Evolutionary conservation across 2,797 vertebrate genomes (phyloP), one percentile per base, ranked within the genome.

Genomic region (Pagetopsis macropterus): DNA sequence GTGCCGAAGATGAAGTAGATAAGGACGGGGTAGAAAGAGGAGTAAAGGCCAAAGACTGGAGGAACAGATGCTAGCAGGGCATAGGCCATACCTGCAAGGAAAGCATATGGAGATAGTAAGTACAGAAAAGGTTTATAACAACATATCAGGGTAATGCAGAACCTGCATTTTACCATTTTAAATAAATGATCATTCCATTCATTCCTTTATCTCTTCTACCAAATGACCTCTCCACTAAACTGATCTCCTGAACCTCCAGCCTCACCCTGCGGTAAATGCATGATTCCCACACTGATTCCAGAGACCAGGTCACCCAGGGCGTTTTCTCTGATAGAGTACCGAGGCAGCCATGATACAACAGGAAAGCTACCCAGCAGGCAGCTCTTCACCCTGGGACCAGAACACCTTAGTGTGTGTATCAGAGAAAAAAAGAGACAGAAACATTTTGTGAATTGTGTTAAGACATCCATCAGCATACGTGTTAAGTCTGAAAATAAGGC

Each of bases 1-100:
- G 97, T 97, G 37, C 97, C 97, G 0, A 98, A 98, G 76, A 98
- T 92, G 90, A 96, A 96, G 91, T 98, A 98, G 86, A 97, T 23
- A 63, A 98, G 93, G 60, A 97, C 93, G 0, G 97, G 97, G 75
- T 96, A 98, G 84, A 98, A 97, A 65, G 97, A 96, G 2, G 96
- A 95, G 85, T 96, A 98, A 64, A 98, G 95, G 46, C 97, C 97
- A 0, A 92, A 96, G 76, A 97, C 95, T 0, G 96, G 94, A 0
- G 96, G 96, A 55, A 98, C 92, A 14, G 95, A 91, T 0, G 96
- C 96, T 72, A 98, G 90, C 78, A 98, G 89, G 0, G 96, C 96
- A 0, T 97, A 97, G 19, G 97, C 97, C 80, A 93, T 92, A 66
- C 92, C 92, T 93, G 54, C 23, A 80, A 31, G 21, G 41, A 64